Base-by-base conservation (phyloP, 2,113 vertebrate genomes). In the Glaucomys volans region DNA sequence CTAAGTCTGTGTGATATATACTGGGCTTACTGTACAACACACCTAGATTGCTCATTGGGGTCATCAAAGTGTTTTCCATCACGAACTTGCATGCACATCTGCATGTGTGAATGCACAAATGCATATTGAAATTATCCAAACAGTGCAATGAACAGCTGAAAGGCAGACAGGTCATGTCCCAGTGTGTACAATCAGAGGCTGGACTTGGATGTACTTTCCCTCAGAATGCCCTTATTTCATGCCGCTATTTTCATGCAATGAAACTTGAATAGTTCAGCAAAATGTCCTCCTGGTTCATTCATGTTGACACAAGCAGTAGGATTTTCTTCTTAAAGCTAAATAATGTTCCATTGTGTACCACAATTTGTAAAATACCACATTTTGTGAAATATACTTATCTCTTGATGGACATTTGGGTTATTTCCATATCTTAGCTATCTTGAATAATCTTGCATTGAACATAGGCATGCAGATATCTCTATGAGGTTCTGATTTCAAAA, bases 11-110 rank as follows among this genome's bases (percentile, higher is more conserved):
- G n/a, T n/a, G n/a, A 10, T 28, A 37, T 6, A 26, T 16, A 40
- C 3, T 26, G 10, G 0, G 28, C 5, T 28, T 3, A 0, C 4
- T 57, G 1, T 5, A 30, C 18, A 30, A 4, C 13, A 26, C 8
- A 35, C 14, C 8, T 71, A 30, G 3, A 1, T 28, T 64, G 32
- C 16, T 67, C n/a, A 1, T 6, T 62, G 11, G 13, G 7, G n/a
- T 32, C 6, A 9, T n/a, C 11, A 50, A 24, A 26, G 37, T 0
- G 4, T 20, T 8, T 14, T 80, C 44, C 7, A 1, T 28, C 28
- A 3, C 7, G 59, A 30, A 8, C 12, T 54, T 37, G 12, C n/a
- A n/a, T 30, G 72, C 89, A 64, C 8, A 26, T 66, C 44, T 66
- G 6, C 7, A 0, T 18, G 16, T 66, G 10, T 44, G 37, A 26